Conservation (phyloP, 2,888 invertebrate species). For the Sarcophaga variegata region DNA sequence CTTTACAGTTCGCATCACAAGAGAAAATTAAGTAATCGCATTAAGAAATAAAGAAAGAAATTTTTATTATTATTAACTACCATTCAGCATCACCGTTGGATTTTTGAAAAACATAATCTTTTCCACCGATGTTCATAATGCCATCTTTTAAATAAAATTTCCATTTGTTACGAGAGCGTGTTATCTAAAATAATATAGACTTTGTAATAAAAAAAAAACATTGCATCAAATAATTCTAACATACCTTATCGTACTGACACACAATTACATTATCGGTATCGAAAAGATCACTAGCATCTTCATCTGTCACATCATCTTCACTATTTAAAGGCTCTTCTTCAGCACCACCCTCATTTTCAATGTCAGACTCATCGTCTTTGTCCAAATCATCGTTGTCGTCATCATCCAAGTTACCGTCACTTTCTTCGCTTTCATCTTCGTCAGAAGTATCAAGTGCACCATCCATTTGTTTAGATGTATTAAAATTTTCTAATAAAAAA, state of each 20-base stretch:
- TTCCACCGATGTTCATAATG: constrained; percentile 99
- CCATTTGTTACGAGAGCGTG: constrained; percentile 99
- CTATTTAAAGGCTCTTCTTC: constrained; percentile 97
- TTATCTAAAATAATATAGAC: constrained; percentile 87
- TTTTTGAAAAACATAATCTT: constrained; percentile 99
- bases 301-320: constrained; percentile 98
- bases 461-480: constrained; percentile 83
- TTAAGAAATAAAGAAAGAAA: constrained; percentile 19
- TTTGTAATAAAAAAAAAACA: neutral
- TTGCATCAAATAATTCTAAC: neutral
- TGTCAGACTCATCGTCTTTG: constrained; percentile 85
- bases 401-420: constrained; percentile 85
- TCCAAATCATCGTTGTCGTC: constrained; percentile 91
- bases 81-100: constrained; percentile 99
- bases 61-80: constrained; percentile 83
- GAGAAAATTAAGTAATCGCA: constrained; percentile 51
- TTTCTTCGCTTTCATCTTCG: constrained; percentile 91
- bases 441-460: constrained; percentile 88
- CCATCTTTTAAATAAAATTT: constrained; percentile 99
- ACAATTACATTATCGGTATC: constrained; percentile 99
- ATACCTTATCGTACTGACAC: constrained; percentile 99
- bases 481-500: constrained; percentile 76
- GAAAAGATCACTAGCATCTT: constrained; percentile 96
- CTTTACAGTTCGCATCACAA: constrained; percentile 55
- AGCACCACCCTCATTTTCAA: constrained; percentile 86